Evolutionary conservation across 1,140 invertebrate species (phyloP), one percentile per base, ranked within the genome.

Genomic region (Adelges cooleyi): DNA sequence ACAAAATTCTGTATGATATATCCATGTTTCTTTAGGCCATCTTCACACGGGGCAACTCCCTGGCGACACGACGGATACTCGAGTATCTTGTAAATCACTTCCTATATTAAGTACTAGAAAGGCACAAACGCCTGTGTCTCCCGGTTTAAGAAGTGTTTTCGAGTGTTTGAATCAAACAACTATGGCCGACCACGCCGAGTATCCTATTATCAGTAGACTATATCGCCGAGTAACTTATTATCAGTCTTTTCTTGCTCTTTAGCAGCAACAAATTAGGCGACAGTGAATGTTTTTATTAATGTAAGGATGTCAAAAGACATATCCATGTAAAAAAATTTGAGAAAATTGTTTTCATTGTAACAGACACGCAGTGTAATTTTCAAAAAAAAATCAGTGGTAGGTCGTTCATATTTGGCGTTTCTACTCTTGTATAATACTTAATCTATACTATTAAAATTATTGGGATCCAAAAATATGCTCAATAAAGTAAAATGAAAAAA

Each of bases 61-160:
- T n/a, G 40, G 13, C 3, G 40, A 42, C 22, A 23, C 22, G 11
- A 49, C 48, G 22, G 48, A n/a, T n/a, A n/a, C n/a, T n/a, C n/a
- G n/a, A n/a, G n/a, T n/a, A n/a, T n/a, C n/a, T n/a, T n/a, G n/a
- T 49, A 49, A 49, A 49, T 25, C 48, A 49, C 48, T 49, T 49
- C 22, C 48, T 23, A 49, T 49, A 25, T 49, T 49, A 25, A 49
- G 48, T 49, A 49, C 6, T 15, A 23, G 11, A 49, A 49, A 25
- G 48, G 8, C 22, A 49, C 48, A 25, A 27, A 25, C 11, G 48
- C 23, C 18, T 22, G 36, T 13, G 36, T 38, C 36, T 6, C 36
- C 36, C 36, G 36, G 13, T 38, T 38, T 38, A 8, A 8, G 13
- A 38, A 38, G 36, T 13, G 40, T 6, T 42, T 42, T 4, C 40